These are phyloP conservation scores for Scomber scombrus DNA, from an alignment of 2,113 vertebrate genomes.

Conservation along the genomic window DNA sequence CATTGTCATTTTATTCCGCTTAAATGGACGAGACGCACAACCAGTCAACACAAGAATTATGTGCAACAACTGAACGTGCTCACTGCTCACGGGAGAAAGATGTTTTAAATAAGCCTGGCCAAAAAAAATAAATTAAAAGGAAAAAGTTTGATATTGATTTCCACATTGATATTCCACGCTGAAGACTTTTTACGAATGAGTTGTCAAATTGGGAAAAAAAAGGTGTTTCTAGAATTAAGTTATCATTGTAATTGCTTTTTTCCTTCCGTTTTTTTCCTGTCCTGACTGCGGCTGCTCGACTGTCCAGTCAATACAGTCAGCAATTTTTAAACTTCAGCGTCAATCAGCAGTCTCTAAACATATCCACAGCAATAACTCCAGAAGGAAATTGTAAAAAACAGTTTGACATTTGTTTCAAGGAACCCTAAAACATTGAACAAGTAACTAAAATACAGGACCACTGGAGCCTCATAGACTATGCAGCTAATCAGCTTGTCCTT, in stretches of 20 bases:
- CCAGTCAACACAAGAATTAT: constrained; percentile 7
- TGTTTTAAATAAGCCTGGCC: not conserved
- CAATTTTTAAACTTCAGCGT: not conserved
- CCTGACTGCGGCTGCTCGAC: no score
- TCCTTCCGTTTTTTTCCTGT: not conserved
- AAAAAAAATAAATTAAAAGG: not conserved
- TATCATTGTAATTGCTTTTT: not conserved
- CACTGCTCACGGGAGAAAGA: not conserved
- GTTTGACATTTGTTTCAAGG: not conserved
- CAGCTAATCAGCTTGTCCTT: constrained; percentile 31
- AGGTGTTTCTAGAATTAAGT: no score
- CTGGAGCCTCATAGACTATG: not conserved
- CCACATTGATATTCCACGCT: no score
- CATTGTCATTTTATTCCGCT: constrained; percentile 27
- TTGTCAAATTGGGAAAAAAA: not conserved
- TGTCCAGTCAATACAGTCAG: not conserved
- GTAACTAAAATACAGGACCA: not conserved
- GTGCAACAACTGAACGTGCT: not conserved
- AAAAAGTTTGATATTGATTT: not conserved
- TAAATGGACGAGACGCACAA: not conserved
- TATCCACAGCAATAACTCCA: not conserved
- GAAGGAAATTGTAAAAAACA: no score
- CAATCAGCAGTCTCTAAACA: not conserved
- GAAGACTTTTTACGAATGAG: not conserved
- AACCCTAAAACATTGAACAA: not conserved